phyloP scores from a whole-genome alignment of 2,888 invertebrate species.

The Apomyelois bistriatella region DNA sequence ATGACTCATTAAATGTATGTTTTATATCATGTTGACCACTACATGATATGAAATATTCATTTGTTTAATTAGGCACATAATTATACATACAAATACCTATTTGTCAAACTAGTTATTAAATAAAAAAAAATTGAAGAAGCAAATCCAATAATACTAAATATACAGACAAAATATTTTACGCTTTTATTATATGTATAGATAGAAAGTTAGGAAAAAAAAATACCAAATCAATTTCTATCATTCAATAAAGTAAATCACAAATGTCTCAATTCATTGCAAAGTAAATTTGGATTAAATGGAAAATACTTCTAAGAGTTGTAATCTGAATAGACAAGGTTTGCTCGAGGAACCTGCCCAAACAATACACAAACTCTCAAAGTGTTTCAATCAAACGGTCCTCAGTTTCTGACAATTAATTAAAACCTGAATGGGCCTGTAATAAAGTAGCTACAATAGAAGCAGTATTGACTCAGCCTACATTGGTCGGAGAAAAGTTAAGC shows the following conservation, averaged over 20 bases:
- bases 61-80: too few species aligned
- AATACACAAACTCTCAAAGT: conserved; percentile 59
- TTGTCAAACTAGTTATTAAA: too few species aligned
- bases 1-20: too few species aligned
- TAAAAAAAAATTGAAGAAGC: too few species aligned
- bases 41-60: too few species aligned
- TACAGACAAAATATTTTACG: too few species aligned
- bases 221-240: background rate
- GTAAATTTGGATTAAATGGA: conserved; percentile 31
- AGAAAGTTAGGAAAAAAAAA: too few species aligned
- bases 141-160: too few species aligned
- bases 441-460: conserved; percentile 42
- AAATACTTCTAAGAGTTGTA: conserved; percentile 38
- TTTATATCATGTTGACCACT: too few species aligned
- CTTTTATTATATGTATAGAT: too few species aligned
- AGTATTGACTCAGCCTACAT: conserved; percentile 40
- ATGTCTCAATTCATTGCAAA: conserved; percentile 29
- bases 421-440: conserved; percentile 51
- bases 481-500: conserved; percentile 4
- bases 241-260: conserved; percentile 4
- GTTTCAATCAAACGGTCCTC: conserved; percentile 58
- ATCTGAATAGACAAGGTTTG: conserved; percentile 39
- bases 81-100: too few species aligned
- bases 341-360: conserved; percentile 56
- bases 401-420: conserved; percentile 67